Evolutionary conservation across 1,140 invertebrate genomes (phyloP), one percentile per base, ranked within the genome.

Genomic region (Rhizoglyphus robini): DNA sequence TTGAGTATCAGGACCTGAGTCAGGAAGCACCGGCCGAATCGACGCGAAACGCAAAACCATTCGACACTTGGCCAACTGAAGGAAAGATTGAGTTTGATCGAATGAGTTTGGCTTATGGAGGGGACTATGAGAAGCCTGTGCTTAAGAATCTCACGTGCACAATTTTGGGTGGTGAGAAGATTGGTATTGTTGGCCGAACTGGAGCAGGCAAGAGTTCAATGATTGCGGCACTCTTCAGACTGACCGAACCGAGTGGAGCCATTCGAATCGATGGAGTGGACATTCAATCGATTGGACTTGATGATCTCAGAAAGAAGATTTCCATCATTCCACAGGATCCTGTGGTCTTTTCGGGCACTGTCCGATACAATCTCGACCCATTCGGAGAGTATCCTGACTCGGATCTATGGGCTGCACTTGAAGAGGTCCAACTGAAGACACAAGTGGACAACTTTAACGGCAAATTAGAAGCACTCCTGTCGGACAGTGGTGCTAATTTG

Each of bases 81-180:
- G 89, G 88, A 1, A 18, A 8, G 65, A 81, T 93, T 46, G 72
- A 73, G n/a, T 88, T 88, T 65, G 75, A 79, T 51, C 79, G 86
- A 58, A 78, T 88, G 0, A 81, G 73, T 3, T 69, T 90, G 3
- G 77, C 79, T 67, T 91, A 91, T 70, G 2, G 1, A 3, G 78
- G 79, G 1, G 73, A 76, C 1, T n/a, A n/a, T n/a, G 71, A 73
- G 23, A 76, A 81, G 4, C 80, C 82, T 0, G 84, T 88, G 0
- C 65, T 76, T 0, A 72, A 71, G 60, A 69, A 73, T 47, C 67
- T 76, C 25, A 67, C 58, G 25, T 71, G 70, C 59, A 51, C 48
- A 8, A 75, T 76, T 25, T 2, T 63, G 5, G 36, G 70, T 13
- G 71, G 71, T 62, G 75, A 76, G 86, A 82, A 89, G 73, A n/a